These are phyloP conservation scores for Terrapene triunguis DNA, from an alignment of 2,113 vertebrate genomes.

Conservation along the genomic window DNA sequence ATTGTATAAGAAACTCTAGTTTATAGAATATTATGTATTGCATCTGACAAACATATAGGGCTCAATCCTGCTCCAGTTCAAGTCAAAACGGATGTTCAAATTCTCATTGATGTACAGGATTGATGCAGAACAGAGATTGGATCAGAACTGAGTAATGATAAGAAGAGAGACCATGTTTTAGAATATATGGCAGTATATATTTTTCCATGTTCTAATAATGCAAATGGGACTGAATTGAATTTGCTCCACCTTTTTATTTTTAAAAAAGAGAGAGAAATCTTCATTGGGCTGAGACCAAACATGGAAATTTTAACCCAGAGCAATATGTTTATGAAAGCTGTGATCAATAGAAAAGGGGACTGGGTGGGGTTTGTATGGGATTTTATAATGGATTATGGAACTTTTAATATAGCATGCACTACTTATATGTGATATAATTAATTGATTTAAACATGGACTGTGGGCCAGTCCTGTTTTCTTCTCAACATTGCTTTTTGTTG, in stretches of 20 bases:
- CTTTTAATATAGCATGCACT: not conserved
- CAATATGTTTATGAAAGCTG: not conserved
- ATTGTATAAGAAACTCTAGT: accelerated
- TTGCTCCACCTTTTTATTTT: not conserved
- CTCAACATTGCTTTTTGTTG: not conserved
- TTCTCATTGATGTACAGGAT: not conserved
- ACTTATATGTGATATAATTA: not conserved
- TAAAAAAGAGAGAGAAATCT: not conserved
- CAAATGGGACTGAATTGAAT: not conserved
- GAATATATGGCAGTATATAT: not conserved
- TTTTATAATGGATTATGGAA: not conserved
- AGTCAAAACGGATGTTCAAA: accelerated
- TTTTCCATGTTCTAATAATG: not conserved
- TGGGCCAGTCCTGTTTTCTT: not conserved
- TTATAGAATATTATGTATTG: not conserved
- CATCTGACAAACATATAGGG: not conserved
- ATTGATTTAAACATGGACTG: not conserved
- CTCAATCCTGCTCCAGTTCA: not conserved
- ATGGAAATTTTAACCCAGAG: accelerated
- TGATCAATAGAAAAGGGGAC: not conserved
- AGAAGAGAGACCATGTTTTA: not conserved
- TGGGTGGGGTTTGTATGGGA: too few relatives aligned
- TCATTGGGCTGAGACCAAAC: not conserved
- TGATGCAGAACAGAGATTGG: accelerated
- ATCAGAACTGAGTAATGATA: not conserved